A percentile compares a stretch with the other conserved stretches of the same genome.
phyloP scores from a whole-genome alignment of 2,797 vertebrate genomes.

The Lacerta viridis region DNA sequence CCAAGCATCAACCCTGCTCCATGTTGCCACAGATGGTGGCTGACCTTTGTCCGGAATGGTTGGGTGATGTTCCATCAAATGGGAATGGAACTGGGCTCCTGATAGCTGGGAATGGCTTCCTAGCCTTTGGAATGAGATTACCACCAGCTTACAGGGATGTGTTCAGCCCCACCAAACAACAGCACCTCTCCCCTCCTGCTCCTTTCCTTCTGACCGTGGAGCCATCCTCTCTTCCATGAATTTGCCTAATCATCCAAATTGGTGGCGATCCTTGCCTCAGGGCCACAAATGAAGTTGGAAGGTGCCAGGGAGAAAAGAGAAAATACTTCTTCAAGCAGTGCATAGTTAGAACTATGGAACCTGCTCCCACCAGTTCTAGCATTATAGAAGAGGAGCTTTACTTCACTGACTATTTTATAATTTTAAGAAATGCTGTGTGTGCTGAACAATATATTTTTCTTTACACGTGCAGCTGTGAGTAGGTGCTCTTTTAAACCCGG shows the following conservation, averaged over 20 bases:
- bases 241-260: no score
- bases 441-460: no score
- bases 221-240: no score
- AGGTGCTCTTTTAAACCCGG: not conserved
- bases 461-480: not conserved
- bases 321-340: not conserved
- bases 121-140: not conserved
- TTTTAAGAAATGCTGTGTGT: not conserved
- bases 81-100: not conserved
- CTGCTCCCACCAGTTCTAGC: no score
- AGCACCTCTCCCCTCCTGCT: no score
- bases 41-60: not conserved
- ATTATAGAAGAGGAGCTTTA: no score
- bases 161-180: no score
- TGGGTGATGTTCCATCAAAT: not conserved
- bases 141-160: not conserved
- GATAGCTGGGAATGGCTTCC: not conserved
- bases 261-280: no score
- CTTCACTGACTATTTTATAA: not conserved
- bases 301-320: not conserved
- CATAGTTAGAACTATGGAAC: no score
- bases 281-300: no score
- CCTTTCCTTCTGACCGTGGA: no score
- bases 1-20: not conserved
- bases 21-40: not conserved